A percentile compares a stretch with the other conserved stretches of the same genome.
These are phyloP conservation scores for Panulirus ornatus DNA, from an alignment of 1,140 invertebrate species.

Conservation along the genomic window DNA sequence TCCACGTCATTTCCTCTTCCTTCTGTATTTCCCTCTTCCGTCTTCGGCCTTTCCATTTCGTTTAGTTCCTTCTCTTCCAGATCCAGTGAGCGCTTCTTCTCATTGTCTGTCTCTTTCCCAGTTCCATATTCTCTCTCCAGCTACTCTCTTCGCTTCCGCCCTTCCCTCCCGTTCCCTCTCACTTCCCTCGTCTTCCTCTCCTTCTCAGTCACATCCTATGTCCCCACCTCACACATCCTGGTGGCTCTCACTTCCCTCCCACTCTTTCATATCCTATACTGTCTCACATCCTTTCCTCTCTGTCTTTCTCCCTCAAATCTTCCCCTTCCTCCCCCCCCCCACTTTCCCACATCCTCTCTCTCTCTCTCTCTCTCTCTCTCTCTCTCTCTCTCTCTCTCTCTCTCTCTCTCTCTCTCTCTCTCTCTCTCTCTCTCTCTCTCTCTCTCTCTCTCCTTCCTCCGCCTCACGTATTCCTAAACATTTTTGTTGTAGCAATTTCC, in stretches of 20 bases:
- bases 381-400: not conserved
- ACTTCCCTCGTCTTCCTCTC: not conserved
- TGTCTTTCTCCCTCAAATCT: not conserved
- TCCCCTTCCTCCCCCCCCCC: too few relatives aligned
- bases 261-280: not conserved
- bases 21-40: not conserved
- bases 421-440: not conserved
- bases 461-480: not conserved
- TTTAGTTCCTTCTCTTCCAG: not conserved
- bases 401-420: not conserved
- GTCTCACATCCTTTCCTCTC: not conserved
- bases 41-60: not conserved
- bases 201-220: too few relatives aligned
- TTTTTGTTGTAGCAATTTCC: constrained; percentile 35
- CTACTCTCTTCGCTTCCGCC: too few relatives aligned
- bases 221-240: not conserved
- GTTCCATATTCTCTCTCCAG: too few relatives aligned
- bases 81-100: too few relatives aligned
- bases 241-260: not conserved
- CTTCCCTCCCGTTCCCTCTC: too few relatives aligned
- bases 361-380: not conserved
- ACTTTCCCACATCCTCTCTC: too few relatives aligned
- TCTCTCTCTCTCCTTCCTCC: not conserved
- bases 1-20: not conserved
- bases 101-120: not conserved